phyloP scores from a whole-genome alignment of 2,888 invertebrate species.

The Alviniconcha strummeri region DNA sequence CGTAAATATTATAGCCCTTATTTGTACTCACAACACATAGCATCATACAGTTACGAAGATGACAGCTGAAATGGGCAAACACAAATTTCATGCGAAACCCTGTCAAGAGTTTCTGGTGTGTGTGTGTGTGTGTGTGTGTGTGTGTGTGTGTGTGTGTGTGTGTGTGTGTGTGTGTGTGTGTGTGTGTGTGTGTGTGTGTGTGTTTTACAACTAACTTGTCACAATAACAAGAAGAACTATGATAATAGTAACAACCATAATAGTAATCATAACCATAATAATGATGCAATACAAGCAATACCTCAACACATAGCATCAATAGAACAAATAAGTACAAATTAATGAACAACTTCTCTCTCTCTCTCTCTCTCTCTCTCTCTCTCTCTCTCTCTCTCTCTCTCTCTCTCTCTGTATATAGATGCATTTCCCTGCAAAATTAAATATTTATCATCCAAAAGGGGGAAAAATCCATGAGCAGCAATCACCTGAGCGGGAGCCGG shows the following conservation, averaged over 20 bases:
- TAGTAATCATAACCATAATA: constrained; percentile 1
- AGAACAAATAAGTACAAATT: no score
- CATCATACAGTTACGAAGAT: no score
- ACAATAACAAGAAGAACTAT: no score
- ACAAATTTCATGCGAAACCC: no score
- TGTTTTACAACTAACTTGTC: background rate
- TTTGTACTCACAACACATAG: no score
- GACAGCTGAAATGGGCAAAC: no score
- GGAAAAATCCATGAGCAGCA: background rate
- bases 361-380: constrained; percentile 3
- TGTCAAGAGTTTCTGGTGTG: background rate
- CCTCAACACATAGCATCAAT: no score
- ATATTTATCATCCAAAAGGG: background rate
- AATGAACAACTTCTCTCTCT: no score
- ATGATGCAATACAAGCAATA: no score
- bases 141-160: constrained; percentile 6
- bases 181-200: background rate
- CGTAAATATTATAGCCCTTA: no score
- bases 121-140: background rate
- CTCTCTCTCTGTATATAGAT: constrained; percentile 2
- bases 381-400: background rate
- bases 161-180: background rate
- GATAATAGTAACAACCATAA: background rate
- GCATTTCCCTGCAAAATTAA: background rate
- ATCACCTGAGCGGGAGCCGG: constrained; percentile 9